These are phyloP conservation scores for Ylistrum balloti DNA, from an alignment of 1,140 invertebrate genomes.

Conservation along the genomic window DNA sequence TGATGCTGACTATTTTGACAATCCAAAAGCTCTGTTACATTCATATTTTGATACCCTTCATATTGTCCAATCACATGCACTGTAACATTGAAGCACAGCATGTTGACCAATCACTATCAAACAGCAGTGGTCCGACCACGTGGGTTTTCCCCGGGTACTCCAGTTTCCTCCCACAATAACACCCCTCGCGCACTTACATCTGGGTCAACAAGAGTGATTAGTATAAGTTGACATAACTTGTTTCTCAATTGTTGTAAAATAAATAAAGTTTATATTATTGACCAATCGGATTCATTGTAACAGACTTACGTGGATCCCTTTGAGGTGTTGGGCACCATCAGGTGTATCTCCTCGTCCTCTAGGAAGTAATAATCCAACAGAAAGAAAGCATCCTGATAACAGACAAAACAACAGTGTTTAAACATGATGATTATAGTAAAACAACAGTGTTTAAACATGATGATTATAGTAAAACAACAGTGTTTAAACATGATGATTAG, in stretches of 20 bases:
- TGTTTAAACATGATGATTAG: no score
- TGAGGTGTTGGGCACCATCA: slow-evolving; percentile 71
- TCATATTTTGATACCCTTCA: not conserved
- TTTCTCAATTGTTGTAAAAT: no score
- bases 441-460: no score
- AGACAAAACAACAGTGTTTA: no score
- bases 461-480: no score
- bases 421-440: no score
- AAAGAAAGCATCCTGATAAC: slow-evolving; percentile 69
- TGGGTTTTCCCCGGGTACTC: no score
- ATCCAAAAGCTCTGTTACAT: not conserved
- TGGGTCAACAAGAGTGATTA: no score
- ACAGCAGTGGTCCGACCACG: no score
- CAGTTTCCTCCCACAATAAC: no score
- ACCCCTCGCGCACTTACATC: no score
- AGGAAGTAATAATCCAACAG: slow-evolving; percentile 68
- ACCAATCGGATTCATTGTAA: not conserved
- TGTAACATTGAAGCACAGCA: not conserved
- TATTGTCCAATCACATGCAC: not conserved
- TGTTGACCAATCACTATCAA: not conserved
- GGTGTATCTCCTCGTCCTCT: slow-evolving; percentile 70
- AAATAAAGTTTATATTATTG: not conserved
- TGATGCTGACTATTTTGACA: not conserved
- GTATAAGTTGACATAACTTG: no score
- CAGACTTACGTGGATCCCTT: slow-evolving; percentile 68